Percentiles rank a stretch among this genome's conserved stretches.
These are phyloP conservation scores for Scomberomorus guttatus DNA, from an alignment of 2,797 vertebrate species.

Conservation along the genomic window DNA sequence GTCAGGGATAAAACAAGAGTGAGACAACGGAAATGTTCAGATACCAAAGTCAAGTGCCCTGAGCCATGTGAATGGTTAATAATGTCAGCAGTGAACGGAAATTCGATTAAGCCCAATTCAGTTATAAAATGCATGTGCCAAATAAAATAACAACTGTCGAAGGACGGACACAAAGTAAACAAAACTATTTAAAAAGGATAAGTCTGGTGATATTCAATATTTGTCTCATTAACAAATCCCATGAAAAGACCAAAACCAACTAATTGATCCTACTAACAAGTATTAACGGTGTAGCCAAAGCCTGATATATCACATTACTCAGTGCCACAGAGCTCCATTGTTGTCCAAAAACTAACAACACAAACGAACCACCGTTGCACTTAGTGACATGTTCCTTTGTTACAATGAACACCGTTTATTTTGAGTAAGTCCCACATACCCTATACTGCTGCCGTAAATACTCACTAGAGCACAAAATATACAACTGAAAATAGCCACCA, in stretches of 20 bases:
- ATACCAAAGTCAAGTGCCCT: conserved; percentile 42
- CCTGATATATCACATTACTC: not conserved
- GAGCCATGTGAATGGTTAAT: conserved; percentile 54
- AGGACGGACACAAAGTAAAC: conserved; percentile 12
- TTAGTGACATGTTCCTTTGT: not conserved
- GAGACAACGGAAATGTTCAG: conserved; percentile 48
- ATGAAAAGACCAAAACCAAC: conserved; percentile 3
- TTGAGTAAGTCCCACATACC: not conserved
- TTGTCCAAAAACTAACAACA: not conserved
- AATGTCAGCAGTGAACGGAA: conserved; percentile 37
- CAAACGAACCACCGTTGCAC: not conserved
- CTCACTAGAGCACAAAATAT: not conserved
- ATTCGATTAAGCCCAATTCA: conserved; percentile 38
- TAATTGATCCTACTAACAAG: not conserved
- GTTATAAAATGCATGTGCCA: conserved; percentile 17
- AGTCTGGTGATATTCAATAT: not conserved
- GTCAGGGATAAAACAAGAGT: conserved; percentile 38
- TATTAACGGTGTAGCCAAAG: not conserved
- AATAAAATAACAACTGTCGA: conserved; percentile 22
- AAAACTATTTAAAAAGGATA: not conserved
- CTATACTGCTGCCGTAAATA: too few relatives aligned
- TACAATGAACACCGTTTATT: not conserved
- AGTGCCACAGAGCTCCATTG: not conserved
- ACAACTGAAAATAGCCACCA: not conserved
- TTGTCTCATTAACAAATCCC: not conserved